Base-by-base conservation (phyloP, 2,888 invertebrate genomes). In the Lobophora halterata region DNA sequence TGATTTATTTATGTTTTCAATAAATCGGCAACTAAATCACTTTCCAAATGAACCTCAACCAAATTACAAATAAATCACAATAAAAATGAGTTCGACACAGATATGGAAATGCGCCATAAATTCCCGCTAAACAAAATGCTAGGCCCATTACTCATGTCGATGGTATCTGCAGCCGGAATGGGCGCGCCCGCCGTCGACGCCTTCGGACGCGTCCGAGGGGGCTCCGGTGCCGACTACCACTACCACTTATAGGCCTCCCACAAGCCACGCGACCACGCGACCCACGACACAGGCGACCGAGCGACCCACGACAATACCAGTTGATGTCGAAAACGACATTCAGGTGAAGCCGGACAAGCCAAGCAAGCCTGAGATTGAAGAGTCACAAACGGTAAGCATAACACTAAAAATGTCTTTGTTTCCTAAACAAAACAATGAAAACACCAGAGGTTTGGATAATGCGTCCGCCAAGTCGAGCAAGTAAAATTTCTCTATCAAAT, bases 111-210 rank as follows among this genome's bases (percentile, higher is more conserved):
- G 49, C 35, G 53, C 56, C 50, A 68, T 67, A 67, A 65, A 67
- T 65, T 55, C 49, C 42, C 25, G 36, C 48, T 45, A 50, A 55
- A 62, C 59, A 65, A 70, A n/a, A 65, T 62, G 56, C 41, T 46
- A 48, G 37, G 41, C 28, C 52, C 59, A 64, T 68, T 59, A 65
- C 52, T 68, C 61, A 67, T 63, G 60, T 56, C 52, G 60, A 66
- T 64, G 49, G 44, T 59, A 60, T 60, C 63, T 77, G 20, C 62
- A 94, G 93, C 94, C 94, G 55, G 94, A 94, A 66, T 95, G 95
- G 95, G 93, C 93, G 24, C 89, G 91, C 45, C 94, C 95, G 7
- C 93, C 93, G 40, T 92, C 93, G 45, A 94, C 94, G 2, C 85
- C 91, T 8, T 60, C 81, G 5, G 89, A 89, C 61, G 83, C 89